Conservation (phyloP, 2,797 vertebrate species). For the Pantherophis vulpinus region DNA sequence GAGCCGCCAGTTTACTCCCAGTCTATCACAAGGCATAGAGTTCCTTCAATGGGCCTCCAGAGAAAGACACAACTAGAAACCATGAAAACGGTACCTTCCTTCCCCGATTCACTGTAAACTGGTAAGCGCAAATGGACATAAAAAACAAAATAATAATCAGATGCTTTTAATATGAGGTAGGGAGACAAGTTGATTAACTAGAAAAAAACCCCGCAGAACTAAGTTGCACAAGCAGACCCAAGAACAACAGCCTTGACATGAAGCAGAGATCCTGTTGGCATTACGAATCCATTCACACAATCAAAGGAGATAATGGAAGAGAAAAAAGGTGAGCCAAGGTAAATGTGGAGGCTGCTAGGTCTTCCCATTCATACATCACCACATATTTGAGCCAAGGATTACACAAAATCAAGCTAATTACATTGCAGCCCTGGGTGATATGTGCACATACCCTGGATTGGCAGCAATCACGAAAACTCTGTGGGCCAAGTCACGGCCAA, state of each 20-base stretch:
- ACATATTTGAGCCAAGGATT: neutral
- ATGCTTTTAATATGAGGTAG: neutral
- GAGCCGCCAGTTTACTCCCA: neutral
- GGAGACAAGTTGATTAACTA: neutral
- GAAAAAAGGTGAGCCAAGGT: neutral
- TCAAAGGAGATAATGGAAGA: neutral
- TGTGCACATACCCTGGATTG: neutral
- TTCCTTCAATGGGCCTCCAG: neutral
- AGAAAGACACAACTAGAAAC: neutral
- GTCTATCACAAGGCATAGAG: neutral
- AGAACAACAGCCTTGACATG: neutral
- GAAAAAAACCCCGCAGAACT: neutral
- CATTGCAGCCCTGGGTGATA: neutral
- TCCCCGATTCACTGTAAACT: neutral
- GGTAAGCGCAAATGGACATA: neutral
- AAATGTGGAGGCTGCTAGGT: neutral
- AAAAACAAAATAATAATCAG: neutral
- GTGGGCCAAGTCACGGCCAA: neutral
- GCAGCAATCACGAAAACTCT: neutral
- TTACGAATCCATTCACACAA: neutral
- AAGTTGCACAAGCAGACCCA: neutral
- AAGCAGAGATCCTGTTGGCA: neutral
- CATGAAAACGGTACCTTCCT: neutral
- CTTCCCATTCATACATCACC: neutral
- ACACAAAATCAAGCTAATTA: neutral